phyloP scores from a whole-genome alignment of 2,888 invertebrate species.

The Eulithis testata region DNA sequence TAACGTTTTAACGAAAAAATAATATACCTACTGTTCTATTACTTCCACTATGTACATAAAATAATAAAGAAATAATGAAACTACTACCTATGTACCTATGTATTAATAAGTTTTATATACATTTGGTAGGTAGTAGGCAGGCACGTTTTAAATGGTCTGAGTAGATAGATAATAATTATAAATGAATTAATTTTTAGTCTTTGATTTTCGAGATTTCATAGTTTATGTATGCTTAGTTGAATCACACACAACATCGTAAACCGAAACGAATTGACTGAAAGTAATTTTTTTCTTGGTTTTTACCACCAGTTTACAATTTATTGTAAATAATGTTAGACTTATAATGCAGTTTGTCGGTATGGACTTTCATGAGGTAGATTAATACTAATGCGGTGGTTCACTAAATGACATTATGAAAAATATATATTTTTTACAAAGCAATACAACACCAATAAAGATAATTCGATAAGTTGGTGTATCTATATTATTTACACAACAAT shows the following conservation, averaged over 20 bases:
- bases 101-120: conserved; percentile 7
- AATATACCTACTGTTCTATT: too few species aligned
- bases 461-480: not conserved
- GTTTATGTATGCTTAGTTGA: not conserved
- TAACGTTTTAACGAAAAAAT: too few species aligned
- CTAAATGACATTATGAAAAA: conserved; percentile 5
- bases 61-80: too few species aligned
- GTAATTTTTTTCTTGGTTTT: not conserved
- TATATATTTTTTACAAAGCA: too few species aligned
- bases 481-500: not conserved
- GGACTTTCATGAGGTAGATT: conserved; percentile 28
- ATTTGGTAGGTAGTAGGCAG: not conserved
- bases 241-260: not conserved
- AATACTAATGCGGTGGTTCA: conserved; percentile 15
- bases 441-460: too few species aligned
- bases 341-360: conserved; percentile 4
- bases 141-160: conserved; percentile 1
- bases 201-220: conserved; percentile 3
- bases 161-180: conserved; percentile 1
- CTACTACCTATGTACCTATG: too few species aligned
- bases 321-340: not conserved
- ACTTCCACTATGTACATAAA: too few species aligned
- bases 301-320: conserved; percentile 1
- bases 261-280: not conserved
- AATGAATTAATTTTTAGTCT: conserved; percentile 13